phyloP scores from a whole-genome alignment of 2,888 invertebrate species.

The Bedellia somnulentella region DNA sequence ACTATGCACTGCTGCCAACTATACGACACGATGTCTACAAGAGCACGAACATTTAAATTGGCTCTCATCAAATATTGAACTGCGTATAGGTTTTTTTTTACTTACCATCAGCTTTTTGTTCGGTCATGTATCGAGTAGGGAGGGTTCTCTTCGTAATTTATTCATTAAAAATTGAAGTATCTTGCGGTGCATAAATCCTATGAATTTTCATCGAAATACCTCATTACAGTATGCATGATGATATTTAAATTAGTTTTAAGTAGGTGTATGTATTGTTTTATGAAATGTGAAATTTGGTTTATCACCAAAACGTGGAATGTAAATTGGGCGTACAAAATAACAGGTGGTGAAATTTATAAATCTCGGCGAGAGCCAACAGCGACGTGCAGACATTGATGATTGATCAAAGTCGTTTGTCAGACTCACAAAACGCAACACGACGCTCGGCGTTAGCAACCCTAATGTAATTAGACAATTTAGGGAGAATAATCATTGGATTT shows the following conservation, averaged over 20 bases:
- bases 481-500: too few species aligned
- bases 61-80: constrained; percentile 60
- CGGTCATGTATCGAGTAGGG: constrained; percentile 19
- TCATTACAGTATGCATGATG: too few species aligned
- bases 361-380: constrained; percentile 39
- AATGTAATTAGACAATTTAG: too few species aligned
- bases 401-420: constrained; percentile 58
- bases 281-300: too few species aligned
- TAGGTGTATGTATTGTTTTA: too few species aligned
- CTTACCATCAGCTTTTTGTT: constrained; percentile 48
- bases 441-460: constrained; percentile 45
- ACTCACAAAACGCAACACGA: too few species aligned
- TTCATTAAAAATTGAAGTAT: constrained; percentile 1
- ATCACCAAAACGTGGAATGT: too few species aligned
- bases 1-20: constrained; percentile 36
- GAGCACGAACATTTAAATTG: constrained; percentile 60
- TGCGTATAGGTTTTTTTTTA: constrained; percentile 56
- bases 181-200: not conserved
- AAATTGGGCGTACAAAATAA: too few species aligned
- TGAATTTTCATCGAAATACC: too few species aligned
- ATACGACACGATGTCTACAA: constrained; percentile 59
- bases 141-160: constrained; percentile 2
- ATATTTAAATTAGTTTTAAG: too few species aligned
- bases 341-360: too few species aligned
- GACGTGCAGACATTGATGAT: constrained; percentile 47